These are phyloP conservation scores for Crossocerus cetratus DNA, from an alignment of 2,888 invertebrate genomes.

Conservation along the genomic window DNA sequence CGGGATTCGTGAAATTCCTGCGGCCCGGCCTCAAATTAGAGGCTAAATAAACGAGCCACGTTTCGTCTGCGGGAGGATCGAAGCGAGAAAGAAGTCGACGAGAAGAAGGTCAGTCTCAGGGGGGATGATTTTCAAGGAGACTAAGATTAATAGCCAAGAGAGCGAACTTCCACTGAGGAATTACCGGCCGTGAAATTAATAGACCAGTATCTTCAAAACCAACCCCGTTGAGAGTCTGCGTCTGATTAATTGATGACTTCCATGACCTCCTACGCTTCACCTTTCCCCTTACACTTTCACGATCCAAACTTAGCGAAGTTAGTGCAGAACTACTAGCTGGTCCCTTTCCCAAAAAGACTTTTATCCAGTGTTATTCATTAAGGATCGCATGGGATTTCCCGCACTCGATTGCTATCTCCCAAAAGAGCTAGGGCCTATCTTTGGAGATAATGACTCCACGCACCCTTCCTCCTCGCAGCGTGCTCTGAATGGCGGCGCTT, in stretches of 20 bases:
- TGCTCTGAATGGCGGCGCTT: too few relatives aligned
- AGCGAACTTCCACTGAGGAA: conserved; percentile 7
- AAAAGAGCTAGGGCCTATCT: too few relatives aligned
- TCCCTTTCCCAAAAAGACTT: too few relatives aligned
- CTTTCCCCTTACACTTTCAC: too few relatives aligned
- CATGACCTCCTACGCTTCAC: background rate
- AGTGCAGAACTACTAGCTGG: too few relatives aligned
- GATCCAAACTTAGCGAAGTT: too few relatives aligned
- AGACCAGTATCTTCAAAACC: conserved; percentile 8
- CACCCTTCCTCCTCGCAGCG: too few relatives aligned
- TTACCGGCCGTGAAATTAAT: conserved; percentile 21
- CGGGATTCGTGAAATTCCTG: background rate
- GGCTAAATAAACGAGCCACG: background rate
- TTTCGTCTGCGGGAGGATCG: background rate
- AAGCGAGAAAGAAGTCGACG: background rate
- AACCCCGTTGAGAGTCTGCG: background rate
- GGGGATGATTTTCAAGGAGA: conserved; percentile 14
- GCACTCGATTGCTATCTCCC: too few relatives aligned
- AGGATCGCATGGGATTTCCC: too few relatives aligned
- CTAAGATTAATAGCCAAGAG: conserved; percentile 36
- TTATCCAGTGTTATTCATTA: too few relatives aligned
- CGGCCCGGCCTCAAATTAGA: background rate
- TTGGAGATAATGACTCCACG: too few relatives aligned
- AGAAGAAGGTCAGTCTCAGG: background rate
- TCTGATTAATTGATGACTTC: conserved; percentile 20